Conservation (phyloP, 2,888 invertebrate genomes). For the Malthinus flaveolus region DNA sequence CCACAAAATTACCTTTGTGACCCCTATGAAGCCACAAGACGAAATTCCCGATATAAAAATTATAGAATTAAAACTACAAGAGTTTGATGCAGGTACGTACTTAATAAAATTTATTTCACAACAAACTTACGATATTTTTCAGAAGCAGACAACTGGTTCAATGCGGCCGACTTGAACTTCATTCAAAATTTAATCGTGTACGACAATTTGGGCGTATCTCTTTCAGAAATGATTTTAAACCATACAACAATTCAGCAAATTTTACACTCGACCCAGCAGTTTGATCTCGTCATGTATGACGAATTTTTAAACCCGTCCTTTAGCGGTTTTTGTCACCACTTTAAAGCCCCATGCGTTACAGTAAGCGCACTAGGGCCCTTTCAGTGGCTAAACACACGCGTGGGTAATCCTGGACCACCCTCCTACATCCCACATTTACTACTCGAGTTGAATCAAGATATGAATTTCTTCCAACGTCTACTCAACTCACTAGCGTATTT, state of each 20-base stretch:
- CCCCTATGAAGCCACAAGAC: not conserved
- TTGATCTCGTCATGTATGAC: conserved; percentile 47
- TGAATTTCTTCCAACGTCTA: conserved; percentile 60
- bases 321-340: conserved; percentile 46
- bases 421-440: conserved; percentile 57
- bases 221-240: conserved; percentile 36
- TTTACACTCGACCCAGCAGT: conserved; percentile 44
- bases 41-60: too few species aligned
- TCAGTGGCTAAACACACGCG: conserved; percentile 53
- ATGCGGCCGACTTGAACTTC: too few species aligned
- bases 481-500: conserved; percentile 54
- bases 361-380: conserved; percentile 52
- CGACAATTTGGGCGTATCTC: too few species aligned
- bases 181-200: too few species aligned
- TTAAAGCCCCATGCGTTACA: conserved; percentile 44
- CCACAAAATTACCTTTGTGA: conserved; percentile 39
- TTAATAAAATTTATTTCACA: too few species aligned
- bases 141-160: too few species aligned
- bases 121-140: not conserved
- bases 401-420: conserved; percentile 55
- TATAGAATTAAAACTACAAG: too few species aligned
- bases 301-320: conserved; percentile 56
- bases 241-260: conserved; percentile 48
- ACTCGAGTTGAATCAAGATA: conserved; percentile 50
- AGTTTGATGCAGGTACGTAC: too few species aligned